Percentiles rank a stretch among this genome's conserved stretches.
These are phyloP conservation scores for Tiaroga cobitis DNA, from an alignment of 2,797 vertebrate genomes.

Conservation along the genomic window DNA sequence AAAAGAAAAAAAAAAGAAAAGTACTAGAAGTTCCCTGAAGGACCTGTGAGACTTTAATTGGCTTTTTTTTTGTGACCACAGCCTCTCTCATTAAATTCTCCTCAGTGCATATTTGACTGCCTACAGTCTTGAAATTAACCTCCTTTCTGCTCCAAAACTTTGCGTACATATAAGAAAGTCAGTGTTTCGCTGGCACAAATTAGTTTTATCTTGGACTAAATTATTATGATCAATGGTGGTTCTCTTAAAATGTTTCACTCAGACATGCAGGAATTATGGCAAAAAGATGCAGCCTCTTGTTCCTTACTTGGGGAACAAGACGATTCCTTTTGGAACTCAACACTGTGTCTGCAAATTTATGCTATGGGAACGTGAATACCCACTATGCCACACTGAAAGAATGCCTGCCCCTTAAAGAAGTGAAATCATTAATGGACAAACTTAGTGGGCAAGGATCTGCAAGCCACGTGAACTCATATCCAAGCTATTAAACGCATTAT, in stretches of 20 bases:
- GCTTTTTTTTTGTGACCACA: slow-evolving; percentile 24
- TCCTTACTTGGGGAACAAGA: too few relatives aligned
- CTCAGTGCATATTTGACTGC: slow-evolving; percentile 37
- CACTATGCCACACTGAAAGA: too few relatives aligned
- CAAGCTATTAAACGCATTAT: too few relatives aligned
- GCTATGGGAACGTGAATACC: too few relatives aligned
- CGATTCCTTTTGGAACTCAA: too few relatives aligned
- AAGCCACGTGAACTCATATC: too few relatives aligned
- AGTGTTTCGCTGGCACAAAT: slow-evolving; percentile 6
- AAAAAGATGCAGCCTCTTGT: background rate
- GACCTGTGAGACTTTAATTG: slow-evolving; percentile 25
- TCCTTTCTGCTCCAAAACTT: slow-evolving; percentile 25
- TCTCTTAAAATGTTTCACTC: background rate
- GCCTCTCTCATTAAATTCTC: slow-evolving; percentile 35
- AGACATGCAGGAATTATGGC: background rate
- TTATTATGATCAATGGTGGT: slow-evolving; percentile 25
- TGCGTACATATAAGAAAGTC: background rate
- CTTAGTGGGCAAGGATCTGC: background rate
- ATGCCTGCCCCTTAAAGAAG: too few relatives aligned
- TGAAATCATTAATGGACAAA: background rate
- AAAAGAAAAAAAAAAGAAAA: background rate
- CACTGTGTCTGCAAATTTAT: too few relatives aligned
- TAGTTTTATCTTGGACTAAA: slow-evolving; percentile 22
- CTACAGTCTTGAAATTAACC: slow-evolving; percentile 31
- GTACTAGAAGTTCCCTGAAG: slow-evolving; percentile 22